These are phyloP conservation scores for Scolopax bukidnonensis DNA, from an alignment of 2,797 vertebrate species.

Conservation along the genomic window DNA sequence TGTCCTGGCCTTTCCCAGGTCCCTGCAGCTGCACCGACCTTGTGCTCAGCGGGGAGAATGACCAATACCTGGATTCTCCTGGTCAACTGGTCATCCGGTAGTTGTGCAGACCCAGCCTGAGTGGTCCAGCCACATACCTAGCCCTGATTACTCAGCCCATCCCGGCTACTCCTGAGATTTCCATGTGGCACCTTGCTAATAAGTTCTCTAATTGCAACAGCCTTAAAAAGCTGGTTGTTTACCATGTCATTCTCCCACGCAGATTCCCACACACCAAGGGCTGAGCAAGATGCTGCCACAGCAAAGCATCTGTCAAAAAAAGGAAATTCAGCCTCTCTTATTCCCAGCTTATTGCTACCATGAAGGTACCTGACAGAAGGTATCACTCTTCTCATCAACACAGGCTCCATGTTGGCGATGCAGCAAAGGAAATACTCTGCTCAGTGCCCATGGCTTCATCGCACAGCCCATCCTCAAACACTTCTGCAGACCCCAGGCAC, in stretches of 20 bases:
- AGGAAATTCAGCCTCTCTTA: background rate
- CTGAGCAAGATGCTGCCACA: background rate
- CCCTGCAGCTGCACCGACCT: background rate
- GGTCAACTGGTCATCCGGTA: background rate
- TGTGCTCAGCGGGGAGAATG: background rate
- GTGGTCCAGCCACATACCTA: background rate
- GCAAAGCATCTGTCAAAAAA: constrained; percentile 11
- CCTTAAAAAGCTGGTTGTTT: constrained; percentile 52
- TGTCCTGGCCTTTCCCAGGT: background rate
- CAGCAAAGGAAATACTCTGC: background rate
- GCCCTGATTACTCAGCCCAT: background rate
- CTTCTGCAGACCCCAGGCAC: too few relatives aligned
- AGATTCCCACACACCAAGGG: constrained; percentile 50
- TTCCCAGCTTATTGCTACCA: background rate
- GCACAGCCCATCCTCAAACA: background rate
- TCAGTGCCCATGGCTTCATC: background rate
- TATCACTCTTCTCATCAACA: constrained; percentile 28
- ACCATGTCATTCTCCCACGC: background rate
- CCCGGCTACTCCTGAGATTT: background rate
- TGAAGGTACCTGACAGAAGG: constrained; percentile 41
- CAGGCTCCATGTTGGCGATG: constrained; percentile 4
- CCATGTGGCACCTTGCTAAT: constrained; percentile 9
- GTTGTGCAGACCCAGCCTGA: background rate
- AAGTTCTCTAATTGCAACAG: constrained; percentile 36
- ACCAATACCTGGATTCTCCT: background rate